Evolutionary conservation across 2,888 invertebrate species (phyloP).

Genomic region (Pachycephus smyrnensis): DNA sequence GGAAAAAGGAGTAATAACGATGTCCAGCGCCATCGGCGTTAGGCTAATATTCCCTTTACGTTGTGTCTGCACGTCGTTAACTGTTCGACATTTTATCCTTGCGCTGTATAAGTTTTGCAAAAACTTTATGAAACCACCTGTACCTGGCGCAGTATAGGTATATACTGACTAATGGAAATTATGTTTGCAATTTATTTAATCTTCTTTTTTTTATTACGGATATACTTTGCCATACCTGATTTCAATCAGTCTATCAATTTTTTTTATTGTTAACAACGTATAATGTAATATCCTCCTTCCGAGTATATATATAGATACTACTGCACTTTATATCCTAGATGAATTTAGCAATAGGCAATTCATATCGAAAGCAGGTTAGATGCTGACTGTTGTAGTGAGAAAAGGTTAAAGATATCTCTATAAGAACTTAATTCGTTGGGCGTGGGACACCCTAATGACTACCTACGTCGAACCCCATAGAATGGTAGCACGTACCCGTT

Average conservation of each 20-base stretch:
- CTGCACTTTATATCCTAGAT: background rate
- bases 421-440: conserved; percentile 57
- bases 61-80: conserved; percentile 26
- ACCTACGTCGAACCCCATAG: conserved; percentile 45
- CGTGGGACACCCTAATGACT: conserved; percentile 53
- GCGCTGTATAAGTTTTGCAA: background rate
- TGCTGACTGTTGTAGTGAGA: conserved; percentile 26
- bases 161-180: background rate
- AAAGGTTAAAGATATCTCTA: conserved; percentile 54
- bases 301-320: background rate
- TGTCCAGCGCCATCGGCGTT: background rate
- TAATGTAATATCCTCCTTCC: background rate
- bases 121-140: background rate
- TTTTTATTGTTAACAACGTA: background rate
- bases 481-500: conserved; percentile 35
- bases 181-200: background rate
- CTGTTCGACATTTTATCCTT: background rate
- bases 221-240: background rate
- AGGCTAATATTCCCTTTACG: conserved; percentile 13
- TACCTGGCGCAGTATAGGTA: background rate
- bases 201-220: background rate
- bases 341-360: background rate
- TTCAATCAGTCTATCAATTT: background rate
- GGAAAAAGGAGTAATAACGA: background rate
- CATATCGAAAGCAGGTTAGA: background rate